Percentiles rank a stretch among this genome's conserved stretches.
These are phyloP conservation scores for Danio choprae DNA, from an alignment of 2,797 vertebrate genomes.

Conservation along the genomic window DNA sequence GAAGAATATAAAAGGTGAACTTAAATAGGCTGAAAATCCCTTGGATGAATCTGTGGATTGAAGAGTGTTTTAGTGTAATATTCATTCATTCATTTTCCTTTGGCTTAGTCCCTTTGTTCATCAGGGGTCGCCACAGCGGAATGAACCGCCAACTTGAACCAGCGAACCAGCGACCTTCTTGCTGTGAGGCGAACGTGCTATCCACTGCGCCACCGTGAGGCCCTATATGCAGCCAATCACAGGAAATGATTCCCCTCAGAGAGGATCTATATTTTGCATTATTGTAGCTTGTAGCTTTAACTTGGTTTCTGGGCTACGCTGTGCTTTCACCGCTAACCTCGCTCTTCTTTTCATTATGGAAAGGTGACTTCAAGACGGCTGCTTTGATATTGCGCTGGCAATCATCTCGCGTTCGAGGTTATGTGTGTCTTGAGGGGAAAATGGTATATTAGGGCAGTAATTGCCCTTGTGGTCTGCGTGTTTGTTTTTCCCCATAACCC, in stretches of 20 bases:
- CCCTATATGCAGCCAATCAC: constrained; percentile 63
- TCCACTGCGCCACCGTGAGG: too few species aligned
- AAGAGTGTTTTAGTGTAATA: too few species aligned
- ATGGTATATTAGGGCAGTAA: constrained; percentile 25
- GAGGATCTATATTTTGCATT: constrained; percentile 41
- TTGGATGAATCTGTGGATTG: too few species aligned
- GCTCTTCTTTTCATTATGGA: constrained; percentile 22
- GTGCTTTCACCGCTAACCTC: constrained; percentile 14
- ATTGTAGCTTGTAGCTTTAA: background rate
- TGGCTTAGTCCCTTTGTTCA: too few species aligned
- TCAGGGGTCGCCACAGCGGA: too few species aligned
- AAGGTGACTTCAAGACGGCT: constrained; percentile 36
- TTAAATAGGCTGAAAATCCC: too few species aligned
- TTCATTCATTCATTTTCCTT: too few species aligned
- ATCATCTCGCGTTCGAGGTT: constrained; percentile 15
- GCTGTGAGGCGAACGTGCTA: too few species aligned
- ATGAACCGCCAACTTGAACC: too few species aligned
- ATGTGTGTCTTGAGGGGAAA: constrained; percentile 35
- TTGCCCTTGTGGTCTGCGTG: constrained; percentile 11
- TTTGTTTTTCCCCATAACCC: too few species aligned
- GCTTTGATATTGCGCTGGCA: constrained; percentile 4
- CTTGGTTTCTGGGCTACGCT: background rate
- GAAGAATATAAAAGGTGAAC: too few species aligned
- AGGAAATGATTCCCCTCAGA: constrained; percentile 61
- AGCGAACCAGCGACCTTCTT: too few species aligned